A percentile compares a stretch with the other conserved stretches of the same genome.
These are phyloP conservation scores for Bombyx mori DNA, from an alignment of 1,140 invertebrate genomes.

Conservation along the genomic window ASM3026992v2 NC_085121.1:15562501-15563000, in stretches of 20 bases:
- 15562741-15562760: slow-evolving; percentile 8
- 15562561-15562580: slow-evolving; percentile 52
- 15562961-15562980: no score
- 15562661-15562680: slow-evolving; percentile 86
- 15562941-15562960: no score
- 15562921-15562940: no score
- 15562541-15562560: slow-evolving; percentile 28
- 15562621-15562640: slow-evolving; percentile 62
- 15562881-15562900: no score
- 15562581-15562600: slow-evolving; percentile 89
- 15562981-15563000: no score
- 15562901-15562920: no score
- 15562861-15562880: no score
- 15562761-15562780: not conserved
- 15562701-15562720: slow-evolving; percentile 83
- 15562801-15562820: not conserved
- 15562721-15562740: slow-evolving; percentile 62
- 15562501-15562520: no score
- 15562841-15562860: no score
- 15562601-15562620: slow-evolving; percentile 84
- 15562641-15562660: slow-evolving; percentile 43
- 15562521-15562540: slow-evolving; percentile 9
- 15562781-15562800: not conserved
- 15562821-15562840: no score
- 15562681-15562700: slow-evolving; percentile 97